Percentiles rank a stretch among this genome's conserved stretches.
Evolutionary conservation across 2,888 invertebrate species (phyloP).

Genomic region (Epistrophe grossulariae): DNA sequence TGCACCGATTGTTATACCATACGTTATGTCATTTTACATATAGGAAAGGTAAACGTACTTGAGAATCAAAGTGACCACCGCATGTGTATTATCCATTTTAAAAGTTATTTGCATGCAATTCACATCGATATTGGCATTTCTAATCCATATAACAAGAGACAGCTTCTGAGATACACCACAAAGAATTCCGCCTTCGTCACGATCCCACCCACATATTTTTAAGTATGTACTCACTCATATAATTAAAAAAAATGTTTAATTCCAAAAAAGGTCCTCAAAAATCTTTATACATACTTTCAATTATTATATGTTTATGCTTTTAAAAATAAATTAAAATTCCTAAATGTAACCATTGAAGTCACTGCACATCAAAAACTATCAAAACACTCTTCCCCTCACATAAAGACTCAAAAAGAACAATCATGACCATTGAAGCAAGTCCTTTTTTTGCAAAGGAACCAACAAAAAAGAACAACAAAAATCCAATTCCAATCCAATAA

Average conservation of each 20-base stretch:
- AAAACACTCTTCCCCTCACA: conserved; percentile 58
- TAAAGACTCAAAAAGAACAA: conserved; percentile 1
- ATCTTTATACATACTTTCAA: conserved; percentile 3
- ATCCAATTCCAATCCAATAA: conserved; percentile 66
- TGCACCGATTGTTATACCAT: no score
- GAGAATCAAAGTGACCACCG: conserved; percentile 46
- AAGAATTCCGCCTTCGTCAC: conserved; percentile 61
- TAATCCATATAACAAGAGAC: conserved; percentile 58
- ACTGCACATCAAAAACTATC: conserved; percentile 73
- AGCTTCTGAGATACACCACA: conserved; percentile 69
- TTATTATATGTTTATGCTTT: background rate
- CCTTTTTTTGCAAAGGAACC: conserved; percentile 35
- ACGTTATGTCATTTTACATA: no score
- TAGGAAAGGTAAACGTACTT: background rate
- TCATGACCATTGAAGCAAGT: conserved; percentile 8
- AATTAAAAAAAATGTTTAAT: conserved; percentile 61
- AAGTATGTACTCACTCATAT: conserved; percentile 52
- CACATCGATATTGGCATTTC: conserved; percentile 38
- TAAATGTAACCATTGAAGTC: conserved; percentile 63
- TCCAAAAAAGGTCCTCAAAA: conserved; percentile 66
- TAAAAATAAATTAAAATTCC: conserved; percentile 27
- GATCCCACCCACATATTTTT: conserved; percentile 67
- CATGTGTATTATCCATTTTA: conserved; percentile 39
- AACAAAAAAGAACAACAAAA: conserved; percentile 16
- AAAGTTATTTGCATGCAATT: conserved; percentile 52